These are phyloP conservation scores for Casuarius casuarius DNA, from an alignment of 2,113 vertebrate species.

Conservation along the genomic window DNA sequence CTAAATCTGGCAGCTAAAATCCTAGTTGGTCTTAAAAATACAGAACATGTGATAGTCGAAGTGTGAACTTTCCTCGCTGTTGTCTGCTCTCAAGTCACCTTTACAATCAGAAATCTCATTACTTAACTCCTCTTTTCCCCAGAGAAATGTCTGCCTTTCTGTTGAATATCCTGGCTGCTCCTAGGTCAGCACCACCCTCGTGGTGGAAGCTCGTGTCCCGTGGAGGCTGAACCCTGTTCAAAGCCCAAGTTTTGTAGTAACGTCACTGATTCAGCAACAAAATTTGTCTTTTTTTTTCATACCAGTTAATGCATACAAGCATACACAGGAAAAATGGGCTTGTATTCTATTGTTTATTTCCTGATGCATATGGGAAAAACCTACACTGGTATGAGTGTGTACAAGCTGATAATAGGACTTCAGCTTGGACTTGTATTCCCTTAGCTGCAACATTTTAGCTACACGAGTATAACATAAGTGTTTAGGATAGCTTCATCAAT, in stretches of 20 bases:
- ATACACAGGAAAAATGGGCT: rapidly evolving
- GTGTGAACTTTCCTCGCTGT: background rate
- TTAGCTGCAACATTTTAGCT: background rate
- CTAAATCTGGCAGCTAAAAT: background rate
- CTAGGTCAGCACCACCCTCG: background rate
- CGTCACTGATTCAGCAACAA: background rate
- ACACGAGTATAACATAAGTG: background rate
- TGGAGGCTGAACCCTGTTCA: background rate
- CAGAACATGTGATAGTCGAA: background rate
- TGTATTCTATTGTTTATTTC: background rate
- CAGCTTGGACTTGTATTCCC: background rate
- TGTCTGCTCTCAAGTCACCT: background rate
- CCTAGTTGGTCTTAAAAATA: background rate
- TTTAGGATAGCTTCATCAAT: background rate
- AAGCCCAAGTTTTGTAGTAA: background rate
- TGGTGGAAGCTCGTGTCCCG: background rate
- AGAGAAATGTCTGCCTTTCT: background rate
- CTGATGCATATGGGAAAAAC: background rate
- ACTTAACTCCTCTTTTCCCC: background rate
- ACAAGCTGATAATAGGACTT: background rate
- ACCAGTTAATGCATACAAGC: background rate
- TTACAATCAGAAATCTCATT: background rate
- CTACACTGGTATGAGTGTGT: background rate
- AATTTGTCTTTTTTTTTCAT: background rate
- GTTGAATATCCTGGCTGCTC: background rate